Conservation (phyloP, 2,113 vertebrate genomes). For the Notothenia coriiceps region DNA sequence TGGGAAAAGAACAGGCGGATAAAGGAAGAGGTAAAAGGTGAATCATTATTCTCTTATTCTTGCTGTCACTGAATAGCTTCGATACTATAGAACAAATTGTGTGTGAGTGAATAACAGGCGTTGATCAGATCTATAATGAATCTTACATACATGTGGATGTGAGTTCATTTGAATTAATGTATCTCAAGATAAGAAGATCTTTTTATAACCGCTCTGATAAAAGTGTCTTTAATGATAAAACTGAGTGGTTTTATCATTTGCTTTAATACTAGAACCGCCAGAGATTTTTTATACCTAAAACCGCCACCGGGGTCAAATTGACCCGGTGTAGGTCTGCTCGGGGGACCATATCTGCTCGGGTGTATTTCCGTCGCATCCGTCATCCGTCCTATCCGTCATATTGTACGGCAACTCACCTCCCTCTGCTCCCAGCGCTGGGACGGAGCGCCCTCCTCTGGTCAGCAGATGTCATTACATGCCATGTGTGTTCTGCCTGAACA, state of each 20-base stretch:
- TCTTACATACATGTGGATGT: neutral
- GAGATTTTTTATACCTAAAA: too few species aligned
- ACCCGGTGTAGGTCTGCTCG: too few species aligned
- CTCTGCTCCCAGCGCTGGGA: too few species aligned
- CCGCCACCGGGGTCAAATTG: too few species aligned
- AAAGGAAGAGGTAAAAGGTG: neutral
- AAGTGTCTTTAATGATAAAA: neutral
- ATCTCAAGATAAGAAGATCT: neutral
- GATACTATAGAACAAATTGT: neutral
- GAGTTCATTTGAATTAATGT: neutral
- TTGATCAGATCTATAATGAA: neutral
- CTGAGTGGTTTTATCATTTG: neutral
- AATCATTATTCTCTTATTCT: neutral
- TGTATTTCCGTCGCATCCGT: too few species aligned
- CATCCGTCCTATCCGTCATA: too few species aligned
- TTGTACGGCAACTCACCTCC: too few species aligned
- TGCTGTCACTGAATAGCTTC: neutral
- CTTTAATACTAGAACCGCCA: neutral
- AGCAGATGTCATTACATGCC: too few species aligned
- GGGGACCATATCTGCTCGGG: too few species aligned
- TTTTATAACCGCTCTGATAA: neutral
- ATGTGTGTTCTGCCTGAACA: too few species aligned
- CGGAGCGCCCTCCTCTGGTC: too few species aligned
- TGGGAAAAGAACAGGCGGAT: slow-evolving; percentile 6
- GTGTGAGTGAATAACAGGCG: neutral